Base-by-base conservation (phyloP, 2,888 invertebrate genomes). In the Synanthedon tipuliformis region DNA sequence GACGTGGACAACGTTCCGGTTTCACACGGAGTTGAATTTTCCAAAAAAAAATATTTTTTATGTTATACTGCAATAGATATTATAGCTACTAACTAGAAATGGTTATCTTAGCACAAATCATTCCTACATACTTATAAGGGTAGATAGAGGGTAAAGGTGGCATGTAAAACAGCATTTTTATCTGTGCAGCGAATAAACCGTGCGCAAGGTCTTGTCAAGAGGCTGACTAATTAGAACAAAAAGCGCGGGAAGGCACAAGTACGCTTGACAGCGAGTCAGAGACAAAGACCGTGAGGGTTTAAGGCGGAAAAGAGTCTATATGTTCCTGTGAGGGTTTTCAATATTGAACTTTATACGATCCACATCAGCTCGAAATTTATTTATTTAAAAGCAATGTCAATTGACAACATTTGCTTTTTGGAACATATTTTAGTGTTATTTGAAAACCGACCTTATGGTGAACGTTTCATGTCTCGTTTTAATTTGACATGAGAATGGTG, bases 161-260 rank as follows among this genome's bases (percentile, higher is more conserved):
- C 34, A 34, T 34, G 34, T 34, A 34, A 34, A 34, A 34, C 34
- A 34, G 34, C 34, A 34, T 34, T 34, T 34, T 34, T 34, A 34
- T 34, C 34, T 34, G 34, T 34, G 10, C 23, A 45, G 13, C 45
- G 8, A 45, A 45, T 45, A 45, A 56, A 62, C 61, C 61, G 63
- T 61, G 62, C 51, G 15, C 68, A 61, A 67, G 71, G 65, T 66
- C 63, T 34, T 65, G 65, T 63, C 68, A 73, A 65, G 73, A 65
- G 73, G 75, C 72, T 73, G 84, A 83, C 85, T 85, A 86, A 86
- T 86, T 86, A 85, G 81, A 85, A 85, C 86, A 86, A 86, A 86
- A 85, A 86, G 83, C 81, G 84, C 84, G 85, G 83, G 82, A 83
- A 82, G 81, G 84, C 81, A 84, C 75, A 81, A 86, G 86, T 79